Conservation (phyloP, 2,888 invertebrate species). For the Ichneumon xanthorius region DNA sequence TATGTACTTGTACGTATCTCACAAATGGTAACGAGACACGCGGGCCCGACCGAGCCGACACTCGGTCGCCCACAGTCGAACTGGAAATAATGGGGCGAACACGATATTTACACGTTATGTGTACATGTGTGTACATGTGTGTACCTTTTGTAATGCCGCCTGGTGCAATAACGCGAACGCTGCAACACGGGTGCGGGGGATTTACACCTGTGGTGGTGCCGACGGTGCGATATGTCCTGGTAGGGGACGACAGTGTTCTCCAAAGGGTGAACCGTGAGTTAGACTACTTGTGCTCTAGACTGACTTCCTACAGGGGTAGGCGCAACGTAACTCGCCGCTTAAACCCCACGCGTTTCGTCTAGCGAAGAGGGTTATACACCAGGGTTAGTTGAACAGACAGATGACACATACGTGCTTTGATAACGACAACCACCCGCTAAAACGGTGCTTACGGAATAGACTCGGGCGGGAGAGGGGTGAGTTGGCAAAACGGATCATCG, state of each 20-base stretch:
- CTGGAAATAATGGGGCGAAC: conserved; percentile 55
- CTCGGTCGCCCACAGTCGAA: conserved; percentile 42
- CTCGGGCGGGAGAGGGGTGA: background rate
- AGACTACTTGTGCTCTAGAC: background rate
- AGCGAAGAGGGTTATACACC: background rate
- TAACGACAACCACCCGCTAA: conserved; percentile 1
- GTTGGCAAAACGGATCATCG: too few species aligned
- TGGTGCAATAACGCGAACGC: background rate
- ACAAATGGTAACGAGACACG: conserved; percentile 59
- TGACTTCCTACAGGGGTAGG: background rate
- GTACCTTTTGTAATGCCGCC: background rate
- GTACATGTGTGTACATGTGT: background rate
- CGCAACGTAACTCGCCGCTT: conserved; percentile 16
- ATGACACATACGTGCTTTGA: conserved; percentile 38
- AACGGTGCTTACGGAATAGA: conserved; percentile 37
- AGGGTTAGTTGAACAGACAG: background rate
- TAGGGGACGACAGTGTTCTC: background rate
- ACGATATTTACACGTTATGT: conserved; percentile 47
- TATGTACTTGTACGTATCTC: conserved; percentile 49
- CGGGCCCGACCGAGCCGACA: conserved; percentile 15
- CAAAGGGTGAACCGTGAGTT: conserved; percentile 3
- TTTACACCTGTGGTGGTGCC: conserved; percentile 21
- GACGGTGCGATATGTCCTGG: background rate
- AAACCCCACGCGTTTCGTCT: background rate
- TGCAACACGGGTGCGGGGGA: too few species aligned